Base-by-base conservation (phyloP, 2,797 vertebrate genomes). In the Phataginus tetradactyla region DNA sequence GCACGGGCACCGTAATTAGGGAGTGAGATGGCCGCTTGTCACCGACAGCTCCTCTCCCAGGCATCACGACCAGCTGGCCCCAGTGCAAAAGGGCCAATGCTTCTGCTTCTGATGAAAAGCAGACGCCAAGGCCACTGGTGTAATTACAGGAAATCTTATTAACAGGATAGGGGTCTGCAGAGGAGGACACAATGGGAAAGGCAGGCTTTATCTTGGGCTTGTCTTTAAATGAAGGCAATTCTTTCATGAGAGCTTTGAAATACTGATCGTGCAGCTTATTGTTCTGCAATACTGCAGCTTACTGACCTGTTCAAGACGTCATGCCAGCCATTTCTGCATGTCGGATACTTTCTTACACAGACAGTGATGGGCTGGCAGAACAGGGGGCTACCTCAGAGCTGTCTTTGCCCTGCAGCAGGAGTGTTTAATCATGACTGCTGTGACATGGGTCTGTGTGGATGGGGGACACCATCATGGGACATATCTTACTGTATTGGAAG, bases 91-190 rank as follows among this genome's bases (percentile, higher is more conserved):
- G 17, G 29, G 75, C 71, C 14, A 66, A 27, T 37, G 25, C 81
- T 92, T 57, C 32, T 45, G 68, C 81, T 71, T 32, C 80, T 91
- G 92, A 95, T 74, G 90, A 49, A 45, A 96, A 78, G 14, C 97
- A 97, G 95, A 90, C 34, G 68, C 85, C 10, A 4, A 29, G 3
- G 11, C 4, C 25, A 3, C 7, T 0, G 1, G 0, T 0, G 68
- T 21, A 20, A 51, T 72, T 13, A n/a, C 20, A 83, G 53, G 59
- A 78, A 64, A 9, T 34, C 78, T 66, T 3, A 0, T 49, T 42
- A 45, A 27, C 7, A 14, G 69, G 42, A 29, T 0, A 4, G 18
- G n/a, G 51, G 53, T 1, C 84, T 14, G 83, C 49, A 5, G 0
- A 1, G 1, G 15, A 74, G 79, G 66, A 29, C 18, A 1, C 34